Evolutionary conservation across 2,888 invertebrate genomes (phyloP).

Genomic region (Epinotia brunnichana): DNA sequence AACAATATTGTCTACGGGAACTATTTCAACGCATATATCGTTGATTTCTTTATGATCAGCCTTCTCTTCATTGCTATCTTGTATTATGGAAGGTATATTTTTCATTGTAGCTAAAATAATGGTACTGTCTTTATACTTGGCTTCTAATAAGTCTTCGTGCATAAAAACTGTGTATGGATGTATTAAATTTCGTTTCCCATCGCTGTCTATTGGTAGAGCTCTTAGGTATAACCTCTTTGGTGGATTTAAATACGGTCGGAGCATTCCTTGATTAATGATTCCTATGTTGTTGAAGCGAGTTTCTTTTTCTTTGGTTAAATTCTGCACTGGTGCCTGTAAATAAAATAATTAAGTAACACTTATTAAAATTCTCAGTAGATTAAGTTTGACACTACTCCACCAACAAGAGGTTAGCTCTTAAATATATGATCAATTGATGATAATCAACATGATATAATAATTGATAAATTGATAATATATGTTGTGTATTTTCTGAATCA

Average conservation of each 20-base stretch:
- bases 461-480: no score
- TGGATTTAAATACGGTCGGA: conserved; percentile 65
- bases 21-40: conserved; percentile 76
- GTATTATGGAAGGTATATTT: conserved; percentile 65
- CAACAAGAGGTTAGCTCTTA: no score
- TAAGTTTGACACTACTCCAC: no score
- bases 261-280: conserved; percentile 66
- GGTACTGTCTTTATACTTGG: conserved; percentile 62
- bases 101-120: conserved; percentile 72
- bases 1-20: conserved; percentile 70
- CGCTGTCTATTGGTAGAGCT: conserved; percentile 74
- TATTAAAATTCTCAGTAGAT: not conserved
- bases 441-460: no score
- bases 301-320: conserved; percentile 56
- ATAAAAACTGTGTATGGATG: conserved; percentile 78
- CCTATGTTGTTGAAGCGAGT: conserved; percentile 70
- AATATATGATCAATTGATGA: no score
- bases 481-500: no score
- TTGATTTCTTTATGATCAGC: conserved; percentile 59
- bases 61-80: conserved; percentile 56
- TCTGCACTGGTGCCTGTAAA: conserved; percentile 48
- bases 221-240: conserved; percentile 67
- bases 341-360: not conserved
- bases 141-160: conserved; percentile 72
- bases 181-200: conserved; percentile 74